Conservation (phyloP, 1,140 invertebrate genomes). For the Oryzaephilus surinamensis region DNA sequence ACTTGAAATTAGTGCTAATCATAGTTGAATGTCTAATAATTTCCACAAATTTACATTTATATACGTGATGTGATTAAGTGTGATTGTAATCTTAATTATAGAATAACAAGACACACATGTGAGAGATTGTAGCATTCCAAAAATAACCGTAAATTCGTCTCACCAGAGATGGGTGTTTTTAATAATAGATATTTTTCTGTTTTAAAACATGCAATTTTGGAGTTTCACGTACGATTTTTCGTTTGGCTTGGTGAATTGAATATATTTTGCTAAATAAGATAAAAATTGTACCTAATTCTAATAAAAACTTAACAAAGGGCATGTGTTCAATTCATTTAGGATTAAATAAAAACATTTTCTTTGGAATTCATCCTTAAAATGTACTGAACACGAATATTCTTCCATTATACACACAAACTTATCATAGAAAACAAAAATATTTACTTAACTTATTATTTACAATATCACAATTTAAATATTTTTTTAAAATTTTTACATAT, state of each 20-base stretch:
- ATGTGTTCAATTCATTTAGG: conserved; percentile 1
- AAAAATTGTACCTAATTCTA: conserved; percentile 9
- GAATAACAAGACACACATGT: conserved; percentile 23
- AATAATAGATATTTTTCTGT: too few relatives aligned
- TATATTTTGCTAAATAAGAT: conserved; percentile 19
- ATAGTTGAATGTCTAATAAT: neutral
- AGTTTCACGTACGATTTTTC: neutral
- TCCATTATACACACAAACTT: too few relatives aligned
- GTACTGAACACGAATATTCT: too few relatives aligned
- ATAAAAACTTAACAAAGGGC: conserved; percentile 8
- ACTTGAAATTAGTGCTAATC: neutral
- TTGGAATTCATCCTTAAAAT: conserved; percentile 11
- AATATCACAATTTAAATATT: conserved; percentile 24
- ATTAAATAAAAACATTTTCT: conserved; percentile 6
- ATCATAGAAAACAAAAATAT: conserved; percentile 2
- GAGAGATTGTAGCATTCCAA: conserved; percentile 15
- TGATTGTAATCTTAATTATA: conserved; percentile 13
- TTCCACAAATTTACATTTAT: neutral
- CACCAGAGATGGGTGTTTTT: conserved; percentile 10
- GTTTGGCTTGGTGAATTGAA: neutral
- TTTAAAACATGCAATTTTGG: too few relatives aligned
- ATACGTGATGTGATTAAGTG: conserved; percentile 3
- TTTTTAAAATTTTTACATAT: conserved; percentile 18
- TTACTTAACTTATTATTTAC: conserved; percentile 20
- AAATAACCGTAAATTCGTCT: conserved; percentile 3